Percentiles rank a stretch among this genome's conserved stretches.
Conservation (phyloP, 2,797 vertebrate species). For the Melanotaenia maccullochi region DNA sequence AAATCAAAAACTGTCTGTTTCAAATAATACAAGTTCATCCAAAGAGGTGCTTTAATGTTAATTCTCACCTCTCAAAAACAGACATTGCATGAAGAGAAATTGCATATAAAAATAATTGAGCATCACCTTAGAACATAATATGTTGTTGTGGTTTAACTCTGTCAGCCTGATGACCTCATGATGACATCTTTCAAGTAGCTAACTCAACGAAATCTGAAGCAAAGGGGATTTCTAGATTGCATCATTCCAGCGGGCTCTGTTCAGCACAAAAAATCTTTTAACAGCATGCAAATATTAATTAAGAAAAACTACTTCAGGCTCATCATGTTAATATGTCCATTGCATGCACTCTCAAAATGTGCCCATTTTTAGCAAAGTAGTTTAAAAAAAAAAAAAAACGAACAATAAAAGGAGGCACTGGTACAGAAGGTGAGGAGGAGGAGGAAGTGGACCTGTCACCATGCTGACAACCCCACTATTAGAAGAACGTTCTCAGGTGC, state of each 20-base stretch:
- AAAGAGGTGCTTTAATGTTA: background rate
- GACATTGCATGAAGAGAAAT: no score
- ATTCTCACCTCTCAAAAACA: background rate
- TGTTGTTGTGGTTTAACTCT: constrained; percentile 1
- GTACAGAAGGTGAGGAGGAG: constrained; percentile 39
- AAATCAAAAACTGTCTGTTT: no score
- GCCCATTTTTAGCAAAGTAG: constrained; percentile 45
- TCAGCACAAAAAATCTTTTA: background rate
- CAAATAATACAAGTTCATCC: background rate
- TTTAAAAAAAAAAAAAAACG: background rate
- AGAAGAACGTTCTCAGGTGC: constrained; percentile 73
- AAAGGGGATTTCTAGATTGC: background rate
- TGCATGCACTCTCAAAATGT: background rate
- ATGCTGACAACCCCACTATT: constrained; percentile 66
- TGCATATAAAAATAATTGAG: background rate
- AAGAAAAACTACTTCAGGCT: background rate
- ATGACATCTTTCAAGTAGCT: constrained; percentile 21
- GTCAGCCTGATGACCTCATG: constrained; percentile 22
- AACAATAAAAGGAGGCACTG: constrained; percentile 1
- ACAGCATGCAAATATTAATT: background rate
- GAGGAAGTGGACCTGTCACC: constrained; percentile 69
- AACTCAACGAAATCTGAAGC: constrained; percentile 17
- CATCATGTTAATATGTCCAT: constrained; percentile 4
- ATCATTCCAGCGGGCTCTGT: background rate
- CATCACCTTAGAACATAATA: constrained; percentile 14